These are phyloP conservation scores for Cyclophora albipunctata DNA, from an alignment of 2,888 invertebrate species.

Conservation along the genomic window DNA sequence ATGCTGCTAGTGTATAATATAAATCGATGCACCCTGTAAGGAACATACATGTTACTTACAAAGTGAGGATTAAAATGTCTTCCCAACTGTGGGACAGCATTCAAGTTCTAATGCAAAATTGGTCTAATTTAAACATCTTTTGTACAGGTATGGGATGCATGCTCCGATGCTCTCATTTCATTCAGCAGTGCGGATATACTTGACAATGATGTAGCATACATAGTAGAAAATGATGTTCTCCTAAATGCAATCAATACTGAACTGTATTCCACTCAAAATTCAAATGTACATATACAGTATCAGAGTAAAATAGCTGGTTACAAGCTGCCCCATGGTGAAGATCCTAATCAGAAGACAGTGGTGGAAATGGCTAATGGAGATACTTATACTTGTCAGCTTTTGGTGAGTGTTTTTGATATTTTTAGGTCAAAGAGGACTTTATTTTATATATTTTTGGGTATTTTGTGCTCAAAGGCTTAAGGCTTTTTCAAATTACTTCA, in stretches of 20 bases:
- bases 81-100: no score
- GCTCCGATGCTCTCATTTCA: slow-evolving; percentile 90
- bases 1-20: no score
- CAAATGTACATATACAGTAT: slow-evolving; percentile 80
- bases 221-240: slow-evolving; percentile 95
- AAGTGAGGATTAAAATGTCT: no score
- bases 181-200: slow-evolving; percentile 84
- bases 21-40: no score
- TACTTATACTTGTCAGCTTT: slow-evolving; percentile 77
- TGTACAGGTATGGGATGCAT: slow-evolving; percentile 92
- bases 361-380: slow-evolving; percentile 80
- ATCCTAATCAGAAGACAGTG: slow-evolving; percentile 35
- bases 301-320: slow-evolving; percentile 81
- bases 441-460: no score
- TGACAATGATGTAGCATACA: slow-evolving; percentile 87
- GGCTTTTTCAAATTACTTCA: no score
- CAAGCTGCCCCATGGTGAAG: slow-evolving; percentile 59
- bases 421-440: no score
- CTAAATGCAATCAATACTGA: slow-evolving; percentile 82
- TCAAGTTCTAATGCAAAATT: no score
- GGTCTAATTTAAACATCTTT: no score
- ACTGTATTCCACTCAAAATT: slow-evolving; percentile 54
- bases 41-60: no score
- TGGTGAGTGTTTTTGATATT: slow-evolving; percentile 72
- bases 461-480: no score